phyloP scores from a whole-genome alignment of 2,888 invertebrate species.

The Noctua janthina region DNA sequence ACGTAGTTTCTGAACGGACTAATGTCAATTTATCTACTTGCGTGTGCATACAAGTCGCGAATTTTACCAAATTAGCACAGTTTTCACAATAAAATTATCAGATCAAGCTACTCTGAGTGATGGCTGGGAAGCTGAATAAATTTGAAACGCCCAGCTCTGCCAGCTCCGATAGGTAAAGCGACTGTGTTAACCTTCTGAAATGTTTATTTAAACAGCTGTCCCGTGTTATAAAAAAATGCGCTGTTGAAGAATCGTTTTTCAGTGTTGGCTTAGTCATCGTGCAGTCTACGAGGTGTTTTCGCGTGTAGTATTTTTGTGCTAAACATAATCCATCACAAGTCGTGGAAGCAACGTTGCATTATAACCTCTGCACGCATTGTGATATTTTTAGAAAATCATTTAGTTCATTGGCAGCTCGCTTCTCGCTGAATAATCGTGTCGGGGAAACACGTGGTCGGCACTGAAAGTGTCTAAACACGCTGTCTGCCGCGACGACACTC shows the following conservation, averaged over 20 bases:
- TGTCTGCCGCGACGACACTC: constrained; percentile 71
- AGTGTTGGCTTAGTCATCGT: constrained; percentile 80
- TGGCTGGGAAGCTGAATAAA: constrained; percentile 90
- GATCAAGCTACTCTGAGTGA: constrained; percentile 75
- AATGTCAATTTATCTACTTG: constrained; percentile 74
- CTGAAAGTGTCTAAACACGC: constrained; percentile 71
- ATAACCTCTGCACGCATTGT: constrained; percentile 87
- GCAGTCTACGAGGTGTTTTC: constrained; percentile 72
- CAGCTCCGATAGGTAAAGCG: constrained; percentile 96
- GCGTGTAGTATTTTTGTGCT: constrained; percentile 78
- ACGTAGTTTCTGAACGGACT: constrained; percentile 69
- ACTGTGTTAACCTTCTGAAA: constrained; percentile 80
- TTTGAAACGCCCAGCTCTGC: constrained; percentile 97
- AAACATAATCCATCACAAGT: constrained; percentile 66
- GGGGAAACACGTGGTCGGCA: constrained; percentile 83
- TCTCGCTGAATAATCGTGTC: constrained; percentile 77
- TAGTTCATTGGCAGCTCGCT: constrained; percentile 85
- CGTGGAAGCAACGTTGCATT: constrained; percentile 75
- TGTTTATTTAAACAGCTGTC: constrained; percentile 89
- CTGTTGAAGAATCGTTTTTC: constrained; percentile 75
- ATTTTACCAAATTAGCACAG: constrained; percentile 70
- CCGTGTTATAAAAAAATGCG: constrained; percentile 80
- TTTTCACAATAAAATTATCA: constrained; percentile 66
- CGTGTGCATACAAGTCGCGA: constrained; percentile 78
- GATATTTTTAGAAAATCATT: constrained; percentile 88